A percentile compares a stretch with the other conserved stretches of the same genome.
phyloP scores from a whole-genome alignment of 2,888 invertebrate species.

The Steinernema hermaphroditum region DNA sequence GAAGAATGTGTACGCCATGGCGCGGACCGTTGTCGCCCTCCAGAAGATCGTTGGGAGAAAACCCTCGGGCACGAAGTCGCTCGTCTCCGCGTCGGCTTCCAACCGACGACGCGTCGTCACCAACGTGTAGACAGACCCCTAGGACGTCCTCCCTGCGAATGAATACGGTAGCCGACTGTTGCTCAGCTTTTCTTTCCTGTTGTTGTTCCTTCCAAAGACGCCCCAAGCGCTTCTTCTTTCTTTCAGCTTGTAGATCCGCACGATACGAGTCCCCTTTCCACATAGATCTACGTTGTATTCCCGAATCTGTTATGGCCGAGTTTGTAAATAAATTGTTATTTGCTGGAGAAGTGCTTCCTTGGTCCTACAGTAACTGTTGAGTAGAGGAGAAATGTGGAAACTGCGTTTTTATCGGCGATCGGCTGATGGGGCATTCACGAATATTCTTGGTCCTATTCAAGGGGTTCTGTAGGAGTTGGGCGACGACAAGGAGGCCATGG shows the following conservation, averaged over 20 bases:
- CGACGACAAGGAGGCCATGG: too few relatives aligned
- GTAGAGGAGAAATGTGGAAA: too few relatives aligned
- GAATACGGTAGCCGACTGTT: conserved; percentile 11
- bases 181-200: not conserved
- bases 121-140: conserved; percentile 11
- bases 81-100: not conserved
- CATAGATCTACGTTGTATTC: too few relatives aligned
- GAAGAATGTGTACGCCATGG: not conserved
- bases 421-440: too few relatives aligned
- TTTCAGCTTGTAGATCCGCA: conserved; percentile 22
- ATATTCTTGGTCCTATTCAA: too few relatives aligned
- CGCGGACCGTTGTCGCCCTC: conserved; percentile 3
- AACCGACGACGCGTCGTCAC: conserved; percentile 4
- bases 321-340: too few relatives aligned
- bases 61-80: not conserved
- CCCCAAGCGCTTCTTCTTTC: not conserved
- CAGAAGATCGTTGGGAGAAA: not conserved
- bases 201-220: conserved; percentile 4
- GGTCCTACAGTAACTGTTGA: too few relatives aligned
- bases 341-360: too few relatives aligned
- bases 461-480: too few relatives aligned
- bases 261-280: conserved; percentile 3
- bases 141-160: not conserved
- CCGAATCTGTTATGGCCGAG: too few relatives aligned
- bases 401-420: too few relatives aligned